A percentile compares a stretch with the other conserved stretches of the same genome.
These are phyloP conservation scores for Cosmia pyralina DNA, from an alignment of 2,888 invertebrate genomes.

Conservation along the genomic window DNA sequence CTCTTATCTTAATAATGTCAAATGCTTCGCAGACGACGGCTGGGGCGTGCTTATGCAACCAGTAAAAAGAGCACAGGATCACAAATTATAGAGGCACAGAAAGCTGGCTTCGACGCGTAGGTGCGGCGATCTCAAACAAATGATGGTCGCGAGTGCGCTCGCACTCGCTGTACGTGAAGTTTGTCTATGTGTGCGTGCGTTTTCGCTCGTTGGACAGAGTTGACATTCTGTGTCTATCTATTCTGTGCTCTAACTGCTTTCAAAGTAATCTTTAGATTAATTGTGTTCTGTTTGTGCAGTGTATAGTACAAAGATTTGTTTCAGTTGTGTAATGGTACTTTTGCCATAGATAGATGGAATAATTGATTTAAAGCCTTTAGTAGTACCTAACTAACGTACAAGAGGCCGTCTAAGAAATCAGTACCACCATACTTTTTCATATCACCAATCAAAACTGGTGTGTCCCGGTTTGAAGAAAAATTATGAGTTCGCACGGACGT, in stretches of 20 bases:
- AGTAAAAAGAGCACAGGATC: background rate
- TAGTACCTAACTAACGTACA: background rate
- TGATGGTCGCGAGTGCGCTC: background rate
- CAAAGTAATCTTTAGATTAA: slow-evolving; percentile 39
- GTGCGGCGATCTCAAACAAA: background rate
- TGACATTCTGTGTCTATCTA: background rate
- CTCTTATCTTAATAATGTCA: background rate
- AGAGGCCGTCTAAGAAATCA: background rate
- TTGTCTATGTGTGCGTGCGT: background rate
- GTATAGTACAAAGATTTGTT: slow-evolving; percentile 17
- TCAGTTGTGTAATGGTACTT: background rate
- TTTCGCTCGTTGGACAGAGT: accelerated
- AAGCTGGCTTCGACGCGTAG: background rate
- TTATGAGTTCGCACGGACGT: too few species aligned
- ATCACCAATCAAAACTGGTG: too few species aligned
- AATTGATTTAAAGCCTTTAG: background rate
- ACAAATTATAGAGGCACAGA: slow-evolving; percentile 11
- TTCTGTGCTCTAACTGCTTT: slow-evolving; percentile 1
- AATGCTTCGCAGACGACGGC: background rate
- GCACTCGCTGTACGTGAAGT: background rate
- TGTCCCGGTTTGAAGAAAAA: too few species aligned
- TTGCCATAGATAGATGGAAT: background rate
- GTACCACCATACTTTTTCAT: background rate
- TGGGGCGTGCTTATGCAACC: background rate
- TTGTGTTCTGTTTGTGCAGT: slow-evolving; percentile 15